A percentile compares a stretch with the other conserved stretches of the same genome.
Conservation (phyloP, 2,113 vertebrate genomes). For the Onychostoma macrolepis region DNA sequence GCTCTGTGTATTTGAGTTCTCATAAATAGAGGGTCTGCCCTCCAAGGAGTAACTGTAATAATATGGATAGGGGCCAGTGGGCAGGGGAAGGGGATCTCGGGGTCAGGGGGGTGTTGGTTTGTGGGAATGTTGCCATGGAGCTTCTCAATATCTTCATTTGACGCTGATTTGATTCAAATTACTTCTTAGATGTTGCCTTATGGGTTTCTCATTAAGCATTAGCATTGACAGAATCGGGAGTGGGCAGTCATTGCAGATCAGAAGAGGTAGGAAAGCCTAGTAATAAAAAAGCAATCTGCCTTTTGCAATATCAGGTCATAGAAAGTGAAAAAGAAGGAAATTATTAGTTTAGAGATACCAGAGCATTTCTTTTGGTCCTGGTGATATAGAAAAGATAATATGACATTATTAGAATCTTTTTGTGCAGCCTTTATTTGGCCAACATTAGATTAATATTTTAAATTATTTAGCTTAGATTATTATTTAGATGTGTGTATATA, state of each 20-base stretch:
- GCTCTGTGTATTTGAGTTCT: background rate
- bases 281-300: background rate
- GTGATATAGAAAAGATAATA: background rate
- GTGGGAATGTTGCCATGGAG: conserved; percentile 32
- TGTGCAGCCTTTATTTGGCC: background rate
- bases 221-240: conserved; percentile 59
- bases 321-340: background rate
- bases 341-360: background rate
- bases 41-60: conserved; percentile 3
- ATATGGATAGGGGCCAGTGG: conserved; percentile 1
- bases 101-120: conserved; percentile 23
- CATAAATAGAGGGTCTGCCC: background rate
- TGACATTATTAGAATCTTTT: background rate
- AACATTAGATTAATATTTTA: background rate
- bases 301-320: background rate
- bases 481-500: too few relatives aligned
- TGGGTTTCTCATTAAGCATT: conserved; percentile 70
- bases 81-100: background rate
- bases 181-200: conserved; percentile 60
- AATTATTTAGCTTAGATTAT: too few relatives aligned
- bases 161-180: conserved; percentile 70
- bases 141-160: conserved; percentile 61
- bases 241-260: conserved; percentile 19
- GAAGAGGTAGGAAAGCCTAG: conserved; percentile 11
- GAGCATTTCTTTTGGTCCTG: background rate